Base-by-base conservation (phyloP, 1,140 invertebrate species). In the Drosophila bocki region DNA sequence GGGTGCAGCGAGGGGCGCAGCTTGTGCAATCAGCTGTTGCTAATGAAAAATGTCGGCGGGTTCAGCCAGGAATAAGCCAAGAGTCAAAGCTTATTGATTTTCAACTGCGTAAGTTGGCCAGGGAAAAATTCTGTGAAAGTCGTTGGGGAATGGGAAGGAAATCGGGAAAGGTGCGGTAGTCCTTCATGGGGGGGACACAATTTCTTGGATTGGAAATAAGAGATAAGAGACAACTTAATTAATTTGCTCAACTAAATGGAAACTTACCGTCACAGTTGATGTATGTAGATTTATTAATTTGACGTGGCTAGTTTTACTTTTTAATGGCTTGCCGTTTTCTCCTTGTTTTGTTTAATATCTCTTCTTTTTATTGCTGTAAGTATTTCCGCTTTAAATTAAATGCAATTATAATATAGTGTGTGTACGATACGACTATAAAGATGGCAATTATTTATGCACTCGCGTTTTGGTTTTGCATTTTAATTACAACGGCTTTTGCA, bases 21-120 rank as follows among this genome's bases (percentile, higher is more conserved):
- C 77, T 87, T 87, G 84, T 88, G 80, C 84, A 87, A 87, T 87
- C 84, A 87, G 84, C 84, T 87, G 84, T 87, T 88, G 84, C 84
- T 87, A 87, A 87, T 87, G 84, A 87, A 87, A 87, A 88, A 70
- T 59, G 74, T 78, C 75, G 74, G 45, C 63, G 75, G 64, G 71
- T 42, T 41, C 42, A 48, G 51, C 33, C 35, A 71, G 51, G 63
- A 59, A 48, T 12, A 68, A 63, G 53, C 61, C 61, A 80, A 80
- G 68, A 75, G 80, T 86, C 80, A 82, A 65, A 82, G 60, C 65
- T 72, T 86, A 86, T 86, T 86, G 83, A 86, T 86, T 86, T 86
- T 86, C 63, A 80, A 69, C 50, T 70, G 67, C 67, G 67, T 70
- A 67, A 70, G 47, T 70, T 70, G 67, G 67, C 67, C 67, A 70